Base-by-base conservation (phyloP, 2,797 vertebrate species). In the Odontamblyopus rebecca region DNA sequence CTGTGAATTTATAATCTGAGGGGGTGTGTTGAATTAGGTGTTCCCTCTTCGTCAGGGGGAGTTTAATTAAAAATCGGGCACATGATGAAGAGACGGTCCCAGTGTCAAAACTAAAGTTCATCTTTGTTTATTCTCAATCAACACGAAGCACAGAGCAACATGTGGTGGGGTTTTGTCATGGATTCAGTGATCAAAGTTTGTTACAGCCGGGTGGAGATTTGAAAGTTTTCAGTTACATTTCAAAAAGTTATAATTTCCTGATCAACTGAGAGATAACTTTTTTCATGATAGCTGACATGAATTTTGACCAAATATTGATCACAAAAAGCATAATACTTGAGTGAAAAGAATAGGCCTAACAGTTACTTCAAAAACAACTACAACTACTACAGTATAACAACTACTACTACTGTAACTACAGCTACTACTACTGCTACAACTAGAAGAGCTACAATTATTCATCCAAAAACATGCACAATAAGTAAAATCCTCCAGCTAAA, bases 1-100 rank as follows among this genome's bases (percentile, higher is more conserved):
- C 73, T 59, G 83, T 85, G 89, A 82, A 90, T 92, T 90, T 89
- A 73, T 71, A 75, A 83, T 90, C 76, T 88, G 87, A 90, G 81
- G 81, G 76, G 79, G 86, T 73, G 50, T 74, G 50, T 59, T 41
- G 69, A 89, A 91, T 90, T 88, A 72, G 79, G 88, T 89, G 86
- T 83, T 62, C 26, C 66, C 66, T 63, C 19, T 15, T 57, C 19
- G 9, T 68, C 50, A 82, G 84, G 88, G 75, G 84, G 70, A 87
- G 77, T 83, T 85, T 88, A 89, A 92, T 89, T 88, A 85, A 90
- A 90, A 86, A 71, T 81, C 77, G 83, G 74, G 78, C 76, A 79
- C 77, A 64, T 69, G 54, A 63, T 85, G 78, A 90, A 91, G 82
- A 86, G 82, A 76, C 66, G 54, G 57, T 38, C 68, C 66, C 81